These are phyloP conservation scores for Plecotus auritus DNA, from an alignment of 2,113 vertebrate species.

Conservation along the genomic window DNA sequence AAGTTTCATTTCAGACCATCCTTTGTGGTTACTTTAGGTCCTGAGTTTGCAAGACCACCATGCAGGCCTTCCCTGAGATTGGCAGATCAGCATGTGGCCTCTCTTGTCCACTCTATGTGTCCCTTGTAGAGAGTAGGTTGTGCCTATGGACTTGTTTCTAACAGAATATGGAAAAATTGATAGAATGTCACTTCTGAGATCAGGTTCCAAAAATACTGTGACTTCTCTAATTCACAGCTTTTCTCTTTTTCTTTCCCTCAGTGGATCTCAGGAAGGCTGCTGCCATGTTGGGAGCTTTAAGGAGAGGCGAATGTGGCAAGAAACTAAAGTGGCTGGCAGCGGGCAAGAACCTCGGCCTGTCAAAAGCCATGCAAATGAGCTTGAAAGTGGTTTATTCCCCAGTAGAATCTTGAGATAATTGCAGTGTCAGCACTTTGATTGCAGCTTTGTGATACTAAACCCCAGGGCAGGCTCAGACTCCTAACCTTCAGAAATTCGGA, in stretches of 20 bases:
- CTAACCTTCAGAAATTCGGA: background rate
- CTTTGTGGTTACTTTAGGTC: too few relatives aligned
- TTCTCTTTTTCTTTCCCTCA: background rate
- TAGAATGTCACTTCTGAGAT: background rate
- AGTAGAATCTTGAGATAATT: background rate
- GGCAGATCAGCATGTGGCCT: too few relatives aligned
- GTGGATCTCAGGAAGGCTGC: background rate
- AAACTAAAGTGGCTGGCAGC: background rate
- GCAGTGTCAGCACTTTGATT: background rate
- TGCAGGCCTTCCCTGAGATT: too few relatives aligned
- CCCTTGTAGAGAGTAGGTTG: background rate
- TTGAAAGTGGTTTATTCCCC: background rate
- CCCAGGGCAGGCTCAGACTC: background rate
- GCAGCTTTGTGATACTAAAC: background rate
- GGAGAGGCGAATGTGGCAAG: fast-evolving
- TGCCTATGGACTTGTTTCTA: background rate
- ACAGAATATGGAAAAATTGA: background rate
- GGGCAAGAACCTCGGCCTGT: background rate
- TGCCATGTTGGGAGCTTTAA: background rate
- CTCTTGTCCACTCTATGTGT: too few relatives aligned
- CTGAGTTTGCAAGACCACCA: too few relatives aligned
- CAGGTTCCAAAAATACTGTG: background rate
- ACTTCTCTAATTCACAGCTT: background rate
- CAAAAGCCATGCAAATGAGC: background rate
- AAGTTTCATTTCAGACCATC: too few relatives aligned